Evolutionary conservation across 2,797 vertebrate species (phyloP), one percentile per base, ranked within the genome.

Genomic region (Lithobates sylvaticus): DNA sequence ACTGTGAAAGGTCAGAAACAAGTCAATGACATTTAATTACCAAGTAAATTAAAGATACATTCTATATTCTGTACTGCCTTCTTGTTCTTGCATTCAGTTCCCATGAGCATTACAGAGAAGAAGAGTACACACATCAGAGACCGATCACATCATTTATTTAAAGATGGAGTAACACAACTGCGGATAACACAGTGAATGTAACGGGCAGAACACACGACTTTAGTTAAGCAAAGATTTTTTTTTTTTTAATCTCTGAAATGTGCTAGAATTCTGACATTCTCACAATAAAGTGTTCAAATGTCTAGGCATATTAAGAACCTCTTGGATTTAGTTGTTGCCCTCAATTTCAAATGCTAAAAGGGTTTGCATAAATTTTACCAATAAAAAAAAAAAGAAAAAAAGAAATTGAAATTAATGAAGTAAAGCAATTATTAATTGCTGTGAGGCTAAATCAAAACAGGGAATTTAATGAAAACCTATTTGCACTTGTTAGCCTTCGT

Each of bases 11-110:
- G 84, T 81, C 84, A 86, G 78, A 86, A 76, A 81, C 32, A 86
- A 86, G 84, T 86, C 84, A 86, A 86, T 81, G 84, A 86, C 78
- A 81, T 81, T 81, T 86, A 86, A 86, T 86, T 81, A 86, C 71
- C 79, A 81, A 86, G 78, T 86, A 86, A 86, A 81, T 86, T 86
- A 86, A 86, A 86, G 72, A 81, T 76, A 78, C 82, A 77, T 76
- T 84, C 74, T 69, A 58, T 42, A 84, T 58, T 84, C 83, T 84
- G 84, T 58, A 70, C 72, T 39, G 72, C 13, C 70, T 82, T 27
- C 71, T 75, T 67, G 72, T 83, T 75, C 81, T 75, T 26, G 13
- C 36, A 34, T 58, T 83, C 71, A 58, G 47, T 58, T 86, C 84
- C 84, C 78, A 34, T 39, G 84, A 71, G 78, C 65, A 81, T 73